Evolutionary conservation across 2,888 invertebrate genomes (phyloP), one percentile per base, ranked within the genome.

Genomic region (Tuberolachnus salignus): DNA sequence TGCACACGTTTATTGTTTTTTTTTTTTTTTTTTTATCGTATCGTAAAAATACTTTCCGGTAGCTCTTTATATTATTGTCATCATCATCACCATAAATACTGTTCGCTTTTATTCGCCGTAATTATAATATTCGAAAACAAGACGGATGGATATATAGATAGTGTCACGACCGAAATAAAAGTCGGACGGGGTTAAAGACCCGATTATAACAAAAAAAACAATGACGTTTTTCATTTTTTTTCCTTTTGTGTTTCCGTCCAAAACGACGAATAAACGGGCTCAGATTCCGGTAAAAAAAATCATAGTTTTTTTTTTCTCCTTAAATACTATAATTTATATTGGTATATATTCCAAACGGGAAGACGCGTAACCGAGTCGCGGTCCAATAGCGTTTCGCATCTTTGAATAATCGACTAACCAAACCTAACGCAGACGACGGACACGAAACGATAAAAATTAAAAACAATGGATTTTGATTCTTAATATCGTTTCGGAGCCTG

Each of bases 181-280:
- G 26, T 6, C 1, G 23, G 23, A 44, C 10, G 53, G 64, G 63
- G 53, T 74, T 64, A 55, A 64, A 44, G 23, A 66, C n/a, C 55
- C 19, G 44, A 74, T 64, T 23, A 21, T 11, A 46, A 46, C 46
- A 66, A 49, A 66, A 55, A 55, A 66, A 64, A 44, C 34, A 0
- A 73, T 19, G 3, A 13, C 42, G n/a, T 34, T 10, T 71, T 51
- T 63, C 51, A n/a, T n/a, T n/a, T n/a, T 74, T 23, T 34, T 34
- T 34, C 34, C 6, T 34, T 34, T 34, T 34, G 34, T 34, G 6
- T 34, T 34, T 34, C 6, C 6, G 6, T 4, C 6, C 10, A 42
- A 21, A n/a, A 74, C 34, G 34, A 34, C 34, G 64, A 74, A 64
- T 64, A 66, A 66, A 66, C 34, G 14, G 2, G 34, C 34, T 34